These are phyloP conservation scores for Blastobasis lacticolella DNA, from an alignment of 2,888 invertebrate species.

Conservation along the genomic window DNA sequence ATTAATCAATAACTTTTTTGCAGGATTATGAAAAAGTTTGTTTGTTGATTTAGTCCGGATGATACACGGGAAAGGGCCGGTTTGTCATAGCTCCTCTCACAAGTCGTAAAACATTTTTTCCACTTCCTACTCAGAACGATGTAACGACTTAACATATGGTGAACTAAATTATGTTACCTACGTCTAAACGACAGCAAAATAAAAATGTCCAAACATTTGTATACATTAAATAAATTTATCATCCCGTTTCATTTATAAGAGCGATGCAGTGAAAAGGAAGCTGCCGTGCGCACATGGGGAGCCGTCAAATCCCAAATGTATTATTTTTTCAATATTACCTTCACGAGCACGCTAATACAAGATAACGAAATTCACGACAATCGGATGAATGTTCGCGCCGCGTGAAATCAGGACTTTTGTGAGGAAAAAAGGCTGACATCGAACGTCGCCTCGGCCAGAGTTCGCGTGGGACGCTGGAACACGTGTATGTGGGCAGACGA, in stretches of 20 bases:
- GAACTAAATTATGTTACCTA: slow-evolving; percentile 72
- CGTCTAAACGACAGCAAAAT: slow-evolving; percentile 69
- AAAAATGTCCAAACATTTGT: slow-evolving; percentile 75
- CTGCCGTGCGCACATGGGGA: slow-evolving; percentile 68
- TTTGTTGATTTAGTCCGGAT: slow-evolving; percentile 36
- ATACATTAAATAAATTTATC: slow-evolving; percentile 74
- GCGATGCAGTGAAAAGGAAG: slow-evolving; percentile 63
- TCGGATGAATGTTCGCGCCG: slow-evolving; percentile 70
- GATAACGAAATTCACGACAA: slow-evolving; percentile 69
- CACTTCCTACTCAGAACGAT: slow-evolving; percentile 63
- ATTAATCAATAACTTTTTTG: slow-evolving; percentile 42
- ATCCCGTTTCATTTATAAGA: slow-evolving; percentile 63
- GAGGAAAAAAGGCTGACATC: slow-evolving; percentile 44
- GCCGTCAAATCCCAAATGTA: slow-evolving; percentile 69
- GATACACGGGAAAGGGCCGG: slow-evolving; percentile 42
- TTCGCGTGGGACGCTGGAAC: slow-evolving; percentile 51
- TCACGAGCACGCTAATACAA: slow-evolving; percentile 61
- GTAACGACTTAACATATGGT: slow-evolving; percentile 68
- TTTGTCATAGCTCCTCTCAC: slow-evolving; percentile 61
- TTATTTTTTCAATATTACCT: slow-evolving; percentile 70
- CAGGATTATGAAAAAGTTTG: slow-evolving; percentile 28
- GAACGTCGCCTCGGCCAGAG: slow-evolving; percentile 32
- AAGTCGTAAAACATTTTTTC: slow-evolving; percentile 69
- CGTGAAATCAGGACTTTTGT: slow-evolving; percentile 71
- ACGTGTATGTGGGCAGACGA: slow-evolving; percentile 70